Evolutionary conservation across 2,888 invertebrate species (phyloP), one percentile per base, ranked within the genome.

Genomic region (Machimus atricapillus): DNA sequence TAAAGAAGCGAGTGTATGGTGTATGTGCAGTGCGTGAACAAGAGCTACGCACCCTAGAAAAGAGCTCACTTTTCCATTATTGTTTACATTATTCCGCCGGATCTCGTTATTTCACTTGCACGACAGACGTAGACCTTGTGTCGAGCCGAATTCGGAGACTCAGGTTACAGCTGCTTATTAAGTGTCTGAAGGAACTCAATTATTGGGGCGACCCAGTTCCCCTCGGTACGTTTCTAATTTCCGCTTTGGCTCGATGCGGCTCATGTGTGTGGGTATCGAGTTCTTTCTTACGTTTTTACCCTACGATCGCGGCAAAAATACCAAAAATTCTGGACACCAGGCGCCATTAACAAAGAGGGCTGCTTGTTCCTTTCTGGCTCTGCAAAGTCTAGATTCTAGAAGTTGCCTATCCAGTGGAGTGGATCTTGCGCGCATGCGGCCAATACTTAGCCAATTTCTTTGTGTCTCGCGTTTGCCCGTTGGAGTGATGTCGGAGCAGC

Each of bases 401-500:
- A n/a, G n/a, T 52, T 52, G n/a, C 7, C 16, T 8, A 7, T 52
- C 19, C n/a, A n/a, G 8, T n/a, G 7, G 66, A 66, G 16, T 7
- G 46, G 58, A 58, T 58, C 58, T 58, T 9, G 58, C 23, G 58
- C 8, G 76, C 76, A 34, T 76, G 76, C 76, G 76, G 5, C 23
- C 66, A 66, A 66, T 66, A 66, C 66, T 66, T 66, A 66, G 66
- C 66, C 66, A 66, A 5, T 23, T 23, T 37, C 19, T 76, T 40
- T 40, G 76, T 37, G 76, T 27, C 76, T 19, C 37, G 37, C 16
- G 40, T 37, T 82, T 37, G 82, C 19, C 82, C 66, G 66, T 34
- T 82, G 82, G 37, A 82, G 82, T 82, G 34, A 58, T 82, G n/a
- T 82, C 66, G 66, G 7, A 23, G 19, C 82, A 82, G 82, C 82